Conservation (phyloP, 2,797 vertebrate species). For the Decapterus maruadsi region DNA sequence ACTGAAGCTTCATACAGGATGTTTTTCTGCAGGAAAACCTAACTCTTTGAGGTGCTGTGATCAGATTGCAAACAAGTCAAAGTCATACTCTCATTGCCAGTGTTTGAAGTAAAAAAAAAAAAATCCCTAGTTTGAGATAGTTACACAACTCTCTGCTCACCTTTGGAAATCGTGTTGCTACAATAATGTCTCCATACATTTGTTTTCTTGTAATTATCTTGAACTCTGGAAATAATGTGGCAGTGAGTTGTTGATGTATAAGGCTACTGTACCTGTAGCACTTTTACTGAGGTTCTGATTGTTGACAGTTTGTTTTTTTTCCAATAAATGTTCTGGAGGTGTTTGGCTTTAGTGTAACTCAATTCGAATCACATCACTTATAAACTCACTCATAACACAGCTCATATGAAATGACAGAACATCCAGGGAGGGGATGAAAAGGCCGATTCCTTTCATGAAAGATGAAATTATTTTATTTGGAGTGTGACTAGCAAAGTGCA, state of each 20-base stretch:
- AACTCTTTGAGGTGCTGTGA: neutral
- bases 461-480: slow-evolving; percentile 62
- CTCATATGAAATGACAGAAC: neutral
- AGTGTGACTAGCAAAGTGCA: slow-evolving; percentile 52
- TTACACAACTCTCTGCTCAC: neutral
- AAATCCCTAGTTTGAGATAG: neutral
- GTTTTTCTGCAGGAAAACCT: too few relatives aligned
- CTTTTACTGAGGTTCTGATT: slow-evolving; percentile 57
- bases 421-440: slow-evolving; percentile 2
- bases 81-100: neutral
- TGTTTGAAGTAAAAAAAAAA: too few relatives aligned
- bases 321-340: slow-evolving; percentile 73
- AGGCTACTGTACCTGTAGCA: slow-evolving; percentile 57
- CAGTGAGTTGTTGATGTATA: slow-evolving; percentile 36
- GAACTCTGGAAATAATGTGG: slow-evolving; percentile 37
- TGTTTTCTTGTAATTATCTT: slow-evolving; percentile 38
- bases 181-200: neutral
- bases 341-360: slow-evolving; percentile 31
- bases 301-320: slow-evolving; percentile 56
- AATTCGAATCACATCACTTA: neutral
- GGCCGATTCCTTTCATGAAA: neutral
- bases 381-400: neutral
- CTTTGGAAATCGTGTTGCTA: neutral
- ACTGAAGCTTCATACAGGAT: too few relatives aligned
- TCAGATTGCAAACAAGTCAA: neutral